phyloP scores from a whole-genome alignment of 2,113 vertebrate species.

The Colossoma macropomum region DNA sequence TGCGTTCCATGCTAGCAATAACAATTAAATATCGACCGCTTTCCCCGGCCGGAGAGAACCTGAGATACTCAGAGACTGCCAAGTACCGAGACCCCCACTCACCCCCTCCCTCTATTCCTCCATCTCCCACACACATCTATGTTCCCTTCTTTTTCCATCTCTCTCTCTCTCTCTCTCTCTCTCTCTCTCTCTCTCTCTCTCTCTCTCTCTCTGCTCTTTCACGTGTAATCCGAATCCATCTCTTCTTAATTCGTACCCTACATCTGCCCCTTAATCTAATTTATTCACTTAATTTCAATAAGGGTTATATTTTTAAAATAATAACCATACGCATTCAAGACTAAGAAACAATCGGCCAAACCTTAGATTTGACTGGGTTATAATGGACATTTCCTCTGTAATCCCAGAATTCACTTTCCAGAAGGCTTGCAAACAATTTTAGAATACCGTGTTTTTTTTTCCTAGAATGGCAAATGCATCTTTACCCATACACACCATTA shows the following conservation, averaged over 20 bases:
- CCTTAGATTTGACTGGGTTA: not conserved
- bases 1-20: constrained; percentile 90
- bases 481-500: not conserved
- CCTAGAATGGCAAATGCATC: not conserved
- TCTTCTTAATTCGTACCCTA: constrained; percentile 67
- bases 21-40: constrained; percentile 93
- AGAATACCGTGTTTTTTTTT: not conserved
- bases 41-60: constrained; percentile 85
- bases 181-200: constrained; percentile 59
- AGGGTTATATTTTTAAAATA: not conserved
- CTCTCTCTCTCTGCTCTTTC: constrained; percentile 61
- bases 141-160: constrained; percentile 56
- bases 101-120: constrained; percentile 62
- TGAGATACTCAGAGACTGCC: constrained; percentile 86
- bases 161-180: constrained; percentile 63
- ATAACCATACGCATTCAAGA: not conserved
- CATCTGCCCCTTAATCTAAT: not conserved
- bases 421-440: not conserved
- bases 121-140: constrained; percentile 74
- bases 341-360: not conserved
- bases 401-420: not conserved
- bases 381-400: no score
- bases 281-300: not conserved
- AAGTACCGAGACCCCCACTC: constrained; percentile 77
- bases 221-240: constrained; percentile 70